Evolutionary conservation across 2,113 vertebrate species (phyloP).

Genomic region (Rhinopithecus roxellana): DNA sequence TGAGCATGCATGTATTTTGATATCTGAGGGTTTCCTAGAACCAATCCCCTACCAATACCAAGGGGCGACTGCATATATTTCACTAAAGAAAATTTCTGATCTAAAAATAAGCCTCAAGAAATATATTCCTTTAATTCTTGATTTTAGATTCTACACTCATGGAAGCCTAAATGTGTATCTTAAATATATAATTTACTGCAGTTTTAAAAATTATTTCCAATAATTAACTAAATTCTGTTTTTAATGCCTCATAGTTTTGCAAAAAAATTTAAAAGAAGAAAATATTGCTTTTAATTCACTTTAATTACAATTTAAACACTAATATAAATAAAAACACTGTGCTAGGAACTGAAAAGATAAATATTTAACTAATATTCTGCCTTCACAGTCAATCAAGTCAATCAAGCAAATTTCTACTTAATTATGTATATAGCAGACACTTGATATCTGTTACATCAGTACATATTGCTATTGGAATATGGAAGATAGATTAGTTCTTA

Average conservation of each 20-base stretch:
- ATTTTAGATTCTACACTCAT: background rate
- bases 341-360: background rate
- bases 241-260: background rate
- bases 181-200: background rate
- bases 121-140: background rate
- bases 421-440: background rate
- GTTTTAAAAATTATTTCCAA: background rate
- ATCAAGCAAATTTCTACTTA: background rate
- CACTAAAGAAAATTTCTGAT: background rate
- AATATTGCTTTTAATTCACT: background rate
- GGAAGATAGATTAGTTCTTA: background rate
- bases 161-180: background rate
- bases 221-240: background rate
- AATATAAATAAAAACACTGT: background rate
- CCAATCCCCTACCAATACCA: background rate
- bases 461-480: background rate
- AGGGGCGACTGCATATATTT: background rate
- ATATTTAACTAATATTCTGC: background rate
- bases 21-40: background rate
- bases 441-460: background rate
- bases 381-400: background rate
- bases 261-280: background rate
- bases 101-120: background rate
- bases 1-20: background rate
- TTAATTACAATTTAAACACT: background rate